Conservation (phyloP, 2,888 invertebrate species). For the Sarcophaga variegata region DNA sequence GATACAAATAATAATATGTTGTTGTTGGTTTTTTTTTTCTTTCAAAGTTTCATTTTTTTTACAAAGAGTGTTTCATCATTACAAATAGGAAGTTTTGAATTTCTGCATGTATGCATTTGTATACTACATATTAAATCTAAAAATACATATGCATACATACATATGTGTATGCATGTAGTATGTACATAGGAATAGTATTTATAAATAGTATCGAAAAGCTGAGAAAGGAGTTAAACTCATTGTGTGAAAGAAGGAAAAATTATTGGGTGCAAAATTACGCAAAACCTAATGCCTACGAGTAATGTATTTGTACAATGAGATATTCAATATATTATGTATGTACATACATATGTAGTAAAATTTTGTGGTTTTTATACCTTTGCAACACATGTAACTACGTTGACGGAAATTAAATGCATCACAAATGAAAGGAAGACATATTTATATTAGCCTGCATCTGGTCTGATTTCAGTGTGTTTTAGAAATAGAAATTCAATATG, state of each 20-base stretch:
- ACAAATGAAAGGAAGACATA: no score
- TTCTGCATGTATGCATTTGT: neutral
- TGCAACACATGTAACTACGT: neutral
- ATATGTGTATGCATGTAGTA: neutral
- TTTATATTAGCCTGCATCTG: no score
- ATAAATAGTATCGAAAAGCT: neutral
- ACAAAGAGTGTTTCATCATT: neutral
- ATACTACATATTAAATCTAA: neutral
- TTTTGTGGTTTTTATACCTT: neutral
- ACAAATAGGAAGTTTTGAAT: neutral
- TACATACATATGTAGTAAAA: neutral
- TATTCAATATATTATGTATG: neutral
- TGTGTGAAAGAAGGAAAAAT: neutral
- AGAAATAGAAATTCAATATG: neutral
- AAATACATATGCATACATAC: neutral
- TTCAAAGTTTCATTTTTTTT: neutral
- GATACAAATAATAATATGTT: slow-evolving; percentile 5
- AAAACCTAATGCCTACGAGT: neutral
- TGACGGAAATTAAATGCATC: slow-evolving; percentile 32
- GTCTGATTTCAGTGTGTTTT: neutral
- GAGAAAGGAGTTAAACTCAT: neutral
- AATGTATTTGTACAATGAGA: neutral
- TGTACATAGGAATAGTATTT: neutral
- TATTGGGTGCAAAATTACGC: neutral
- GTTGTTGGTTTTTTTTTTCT: neutral